phyloP scores from a whole-genome alignment of 1,140 invertebrate species.

The Sitobion miscanthi region DNA sequence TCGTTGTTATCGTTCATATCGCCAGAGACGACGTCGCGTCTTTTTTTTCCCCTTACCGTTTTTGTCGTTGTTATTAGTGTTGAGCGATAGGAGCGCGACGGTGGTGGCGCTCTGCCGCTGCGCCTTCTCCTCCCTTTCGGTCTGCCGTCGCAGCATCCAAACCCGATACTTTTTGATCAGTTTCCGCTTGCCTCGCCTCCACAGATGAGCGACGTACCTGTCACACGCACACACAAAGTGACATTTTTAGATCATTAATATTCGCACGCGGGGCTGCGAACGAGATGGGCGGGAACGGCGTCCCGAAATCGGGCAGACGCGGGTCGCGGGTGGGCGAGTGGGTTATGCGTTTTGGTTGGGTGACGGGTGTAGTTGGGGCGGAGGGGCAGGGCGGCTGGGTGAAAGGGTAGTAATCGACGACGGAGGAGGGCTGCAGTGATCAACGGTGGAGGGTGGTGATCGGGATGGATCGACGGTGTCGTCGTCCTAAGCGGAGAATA shows the following conservation, averaged over 20 bases:
- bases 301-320: no score
- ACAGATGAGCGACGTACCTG: slow-evolving; percentile 88
- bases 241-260: slow-evolving; percentile 56
- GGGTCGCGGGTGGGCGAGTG: no score
- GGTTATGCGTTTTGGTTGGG: no score
- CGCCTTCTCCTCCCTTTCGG: slow-evolving; percentile 59
- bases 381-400: neutral
- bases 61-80: slow-evolving; percentile 52
- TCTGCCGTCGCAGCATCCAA: slow-evolving; percentile 66
- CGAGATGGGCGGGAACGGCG: neutral
- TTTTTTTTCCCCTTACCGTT: slow-evolving; percentile 26
- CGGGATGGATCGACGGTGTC: neutral
- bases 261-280: neutral
- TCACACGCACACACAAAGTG: slow-evolving; percentile 58
- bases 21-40: neutral
- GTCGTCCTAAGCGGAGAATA: neutral
- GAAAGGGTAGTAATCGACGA: slow-evolving; percentile 1
- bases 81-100: slow-evolving; percentile 48
- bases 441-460: neutral
- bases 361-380: no score
- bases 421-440: neutral
- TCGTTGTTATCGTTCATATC: neutral
- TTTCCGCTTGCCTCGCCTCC: slow-evolving; percentile 81
- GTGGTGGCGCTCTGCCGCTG: slow-evolving; percentile 61
- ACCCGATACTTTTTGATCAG: slow-evolving; percentile 81